These are phyloP conservation scores for Drosophila falleni DNA, from an alignment of 2,888 invertebrate species.

Conservation along the genomic window DNA sequence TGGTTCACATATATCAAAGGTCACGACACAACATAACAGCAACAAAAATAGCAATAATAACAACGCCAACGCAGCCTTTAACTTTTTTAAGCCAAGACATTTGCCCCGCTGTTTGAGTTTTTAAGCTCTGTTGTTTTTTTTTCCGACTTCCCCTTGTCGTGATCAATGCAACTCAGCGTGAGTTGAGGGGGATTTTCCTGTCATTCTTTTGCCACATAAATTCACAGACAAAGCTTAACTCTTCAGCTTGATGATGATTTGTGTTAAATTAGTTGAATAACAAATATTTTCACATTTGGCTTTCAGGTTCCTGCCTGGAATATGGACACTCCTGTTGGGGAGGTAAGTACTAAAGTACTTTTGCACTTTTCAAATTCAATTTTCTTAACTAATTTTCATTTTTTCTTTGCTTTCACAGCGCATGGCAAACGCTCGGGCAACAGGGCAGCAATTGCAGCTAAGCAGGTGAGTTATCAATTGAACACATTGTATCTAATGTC, in stretches of 20 bases:
- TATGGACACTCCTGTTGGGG: constrained; percentile 85
- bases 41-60: constrained; percentile 10
- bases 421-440: constrained; percentile 81
- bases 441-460: constrained; percentile 41
- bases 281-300: not conserved
- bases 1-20: constrained; percentile 67
- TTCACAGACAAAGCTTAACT: constrained; percentile 44
- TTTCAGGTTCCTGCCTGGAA: constrained; percentile 83
- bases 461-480: constrained; percentile 54
- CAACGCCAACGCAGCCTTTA: constrained; percentile 23
- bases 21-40: constrained; percentile 28
- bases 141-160: not conserved
- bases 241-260: constrained; percentile 64
- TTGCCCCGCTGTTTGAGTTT: constrained; percentile 32
- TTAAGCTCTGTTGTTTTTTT: constrained; percentile 3
- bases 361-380: not conserved
- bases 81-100: constrained; percentile 41
- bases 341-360: constrained; percentile 70
- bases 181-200: not conserved
- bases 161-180: constrained; percentile 27
- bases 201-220: constrained; percentile 33
- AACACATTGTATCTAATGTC: constrained; percentile 9
- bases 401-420: constrained; percentile 39
- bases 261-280: constrained; percentile 37
- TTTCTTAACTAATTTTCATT: not conserved